Evolutionary conservation across 2,797 vertebrate species (phyloP).

Genomic region (Prunella strophiata): DNA sequence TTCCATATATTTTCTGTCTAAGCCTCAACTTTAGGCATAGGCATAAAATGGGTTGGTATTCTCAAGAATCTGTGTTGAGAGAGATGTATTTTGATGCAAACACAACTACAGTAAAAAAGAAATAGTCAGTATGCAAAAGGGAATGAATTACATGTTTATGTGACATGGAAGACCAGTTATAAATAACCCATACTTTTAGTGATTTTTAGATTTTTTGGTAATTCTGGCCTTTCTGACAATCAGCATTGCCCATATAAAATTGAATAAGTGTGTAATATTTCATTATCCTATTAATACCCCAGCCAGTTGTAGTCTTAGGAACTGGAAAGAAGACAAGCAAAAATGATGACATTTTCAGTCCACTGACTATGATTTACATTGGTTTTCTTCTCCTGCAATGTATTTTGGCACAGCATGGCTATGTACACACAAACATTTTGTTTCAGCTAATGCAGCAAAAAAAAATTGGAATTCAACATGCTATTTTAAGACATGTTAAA

Average conservation of each 20-base stretch:
- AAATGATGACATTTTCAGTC: not conserved
- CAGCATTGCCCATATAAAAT: not conserved
- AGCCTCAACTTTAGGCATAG: not conserved
- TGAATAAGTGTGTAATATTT: not conserved
- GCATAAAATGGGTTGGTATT: not conserved
- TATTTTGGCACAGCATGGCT: not conserved
- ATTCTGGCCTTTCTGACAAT: not conserved
- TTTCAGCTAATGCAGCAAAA: not conserved
- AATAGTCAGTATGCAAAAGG: not conserved
- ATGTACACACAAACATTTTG: not conserved
- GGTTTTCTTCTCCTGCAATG: not conserved
- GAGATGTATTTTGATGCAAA: not conserved
- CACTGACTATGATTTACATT: not conserved
- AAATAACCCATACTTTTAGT: not conserved
- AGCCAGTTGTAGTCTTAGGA: not conserved
- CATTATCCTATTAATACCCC: not conserved
- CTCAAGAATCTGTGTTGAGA: not conserved
- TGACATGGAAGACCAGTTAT: not conserved
- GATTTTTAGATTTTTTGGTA: not conserved
- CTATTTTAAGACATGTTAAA: not conserved
- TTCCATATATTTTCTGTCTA: not conserved
- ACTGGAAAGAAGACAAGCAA: not conserved
- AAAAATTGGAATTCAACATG: not conserved
- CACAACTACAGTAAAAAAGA: not conserved
- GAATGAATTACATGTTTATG: not conserved